Evolutionary conservation across 2,888 invertebrate genomes (phyloP).

Genomic region (Tachina lurida): DNA sequence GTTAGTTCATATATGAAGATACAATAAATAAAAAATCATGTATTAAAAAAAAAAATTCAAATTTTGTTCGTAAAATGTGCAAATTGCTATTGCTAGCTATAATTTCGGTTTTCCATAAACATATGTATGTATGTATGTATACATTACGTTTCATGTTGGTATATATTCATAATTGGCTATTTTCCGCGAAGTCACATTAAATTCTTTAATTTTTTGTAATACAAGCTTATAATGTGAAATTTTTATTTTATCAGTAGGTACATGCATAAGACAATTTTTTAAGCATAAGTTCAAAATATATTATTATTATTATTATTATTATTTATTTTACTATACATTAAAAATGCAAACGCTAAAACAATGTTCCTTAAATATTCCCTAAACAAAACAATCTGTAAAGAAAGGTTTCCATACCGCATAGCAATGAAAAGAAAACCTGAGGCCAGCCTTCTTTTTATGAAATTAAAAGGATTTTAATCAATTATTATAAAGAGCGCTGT

Average conservation of each 20-base stretch:
- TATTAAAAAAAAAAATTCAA: no score
- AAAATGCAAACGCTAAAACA: constrained; percentile 61
- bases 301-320: constrained; percentile 20
- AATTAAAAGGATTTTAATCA: constrained; percentile 6
- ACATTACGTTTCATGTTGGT: no score
- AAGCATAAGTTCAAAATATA: constrained; percentile 52
- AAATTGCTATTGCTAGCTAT: no score
- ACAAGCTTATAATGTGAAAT: constrained; percentile 42
- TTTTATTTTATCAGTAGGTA: constrained; percentile 47
- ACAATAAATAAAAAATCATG: no score
- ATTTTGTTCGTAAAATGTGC: no score
- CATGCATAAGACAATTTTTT: constrained; percentile 37
- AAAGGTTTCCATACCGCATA: constrained; percentile 31
- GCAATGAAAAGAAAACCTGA: constrained; percentile 42
- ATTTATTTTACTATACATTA: constrained; percentile 50
- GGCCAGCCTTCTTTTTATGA: constrained; percentile 41
- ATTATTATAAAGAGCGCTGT: constrained; percentile 3
- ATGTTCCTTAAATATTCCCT: constrained; percentile 55
- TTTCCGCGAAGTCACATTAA: no score
- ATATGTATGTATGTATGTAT: no score
- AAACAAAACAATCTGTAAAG: constrained; percentile 63
- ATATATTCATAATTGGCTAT: no score
- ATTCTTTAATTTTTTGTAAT: neutral
- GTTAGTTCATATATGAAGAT: no score
- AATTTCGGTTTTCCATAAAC: no score